These are phyloP conservation scores for Eupithecia pulchellata DNA, from an alignment of 2,888 invertebrate genomes.

Conservation along the genomic window DNA sequence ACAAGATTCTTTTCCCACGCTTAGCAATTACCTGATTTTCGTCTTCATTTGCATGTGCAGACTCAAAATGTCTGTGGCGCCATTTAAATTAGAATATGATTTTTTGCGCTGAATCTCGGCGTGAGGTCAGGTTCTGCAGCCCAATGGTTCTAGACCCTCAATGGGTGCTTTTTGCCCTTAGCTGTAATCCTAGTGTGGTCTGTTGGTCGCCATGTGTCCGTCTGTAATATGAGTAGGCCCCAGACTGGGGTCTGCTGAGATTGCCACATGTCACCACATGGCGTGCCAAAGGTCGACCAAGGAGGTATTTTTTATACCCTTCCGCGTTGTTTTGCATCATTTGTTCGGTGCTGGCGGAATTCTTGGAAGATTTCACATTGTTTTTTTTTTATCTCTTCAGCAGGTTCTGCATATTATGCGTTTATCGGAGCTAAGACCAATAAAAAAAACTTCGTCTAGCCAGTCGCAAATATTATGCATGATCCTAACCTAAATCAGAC, in stretches of 20 bases:
- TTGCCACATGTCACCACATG: slow-evolving; percentile 77
- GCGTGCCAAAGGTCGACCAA: slow-evolving; percentile 74
- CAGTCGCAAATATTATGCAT: not conserved
- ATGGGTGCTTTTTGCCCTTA: slow-evolving; percentile 73
- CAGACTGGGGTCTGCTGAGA: slow-evolving; percentile 67
- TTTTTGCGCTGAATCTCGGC: slow-evolving; percentile 49
- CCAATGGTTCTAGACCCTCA: slow-evolving; percentile 60
- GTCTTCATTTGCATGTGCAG: slow-evolving; percentile 20
- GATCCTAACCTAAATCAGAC: not conserved
- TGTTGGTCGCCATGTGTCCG: slow-evolving; percentile 72
- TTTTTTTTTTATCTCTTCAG: slow-evolving; percentile 4
- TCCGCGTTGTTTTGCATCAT: slow-evolving; percentile 59
- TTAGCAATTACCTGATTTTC: not conserved
- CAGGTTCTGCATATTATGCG: not conserved
- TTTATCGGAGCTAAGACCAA: not conserved
- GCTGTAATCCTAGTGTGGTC: slow-evolving; percentile 55
- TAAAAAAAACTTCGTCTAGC: not conserved
- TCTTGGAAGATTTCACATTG: slow-evolving; percentile 16
- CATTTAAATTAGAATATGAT: slow-evolving; percentile 31
- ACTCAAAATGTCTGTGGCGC: slow-evolving; percentile 31
- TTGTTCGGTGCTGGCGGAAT: slow-evolving; percentile 18
- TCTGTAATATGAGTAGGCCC: slow-evolving; percentile 64
- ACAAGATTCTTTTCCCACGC: not conserved
- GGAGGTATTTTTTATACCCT: slow-evolving; percentile 73
- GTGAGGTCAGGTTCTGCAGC: slow-evolving; percentile 59